Evolutionary conservation across 92 coral and sea anemone genomes (phyloP).

Genomic region (Hydrozoanthus gracilis): DNA sequence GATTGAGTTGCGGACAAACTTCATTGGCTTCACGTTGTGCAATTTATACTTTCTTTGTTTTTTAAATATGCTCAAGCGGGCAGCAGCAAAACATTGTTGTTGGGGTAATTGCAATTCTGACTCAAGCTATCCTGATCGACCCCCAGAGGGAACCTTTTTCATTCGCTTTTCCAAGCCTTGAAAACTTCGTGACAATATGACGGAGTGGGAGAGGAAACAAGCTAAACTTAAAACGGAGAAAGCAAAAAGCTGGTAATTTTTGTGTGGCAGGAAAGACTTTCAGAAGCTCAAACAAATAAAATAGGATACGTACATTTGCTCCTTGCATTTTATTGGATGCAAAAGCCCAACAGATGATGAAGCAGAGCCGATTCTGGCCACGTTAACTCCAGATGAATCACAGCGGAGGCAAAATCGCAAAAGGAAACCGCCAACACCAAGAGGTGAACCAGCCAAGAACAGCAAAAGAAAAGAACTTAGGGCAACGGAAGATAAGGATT

Average conservation of each 20-base stretch:
- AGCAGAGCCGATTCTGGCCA: conserved; percentile 21
- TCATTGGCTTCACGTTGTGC: no score
- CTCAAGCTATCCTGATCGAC: conserved; percentile 1
- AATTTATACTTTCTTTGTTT: no score
- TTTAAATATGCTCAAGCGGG: not conserved
- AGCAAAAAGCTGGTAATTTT: not conserved
- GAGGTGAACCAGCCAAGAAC: conserved; percentile 17
- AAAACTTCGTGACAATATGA: not conserved
- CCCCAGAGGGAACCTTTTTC: conserved; percentile 15
- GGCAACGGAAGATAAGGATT: conserved; percentile 8
- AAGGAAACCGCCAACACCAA: conserved; percentile 28
- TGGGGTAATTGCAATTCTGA: conserved; percentile 18
- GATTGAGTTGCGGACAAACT: not conserved
- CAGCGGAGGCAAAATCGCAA: conserved; percentile 14
- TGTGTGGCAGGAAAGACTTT: conserved; percentile 19
- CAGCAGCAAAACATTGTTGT: not conserved
- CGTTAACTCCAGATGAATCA: conserved; percentile 28
- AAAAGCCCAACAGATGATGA: conserved; percentile 20
- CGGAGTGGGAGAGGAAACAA: conserved; percentile 31
- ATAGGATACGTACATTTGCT: conserved; percentile 33
- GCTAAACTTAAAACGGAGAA: not conserved
- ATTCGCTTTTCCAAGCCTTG: conserved; percentile 30
- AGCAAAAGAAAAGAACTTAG: conserved; percentile 13
- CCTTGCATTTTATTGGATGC: conserved; percentile 29
- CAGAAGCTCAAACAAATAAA: conserved; percentile 10